These are phyloP conservation scores for Agriopis leucophaearia DNA, from an alignment of 2,888 invertebrate species.

Conservation along the genomic window DNA sequence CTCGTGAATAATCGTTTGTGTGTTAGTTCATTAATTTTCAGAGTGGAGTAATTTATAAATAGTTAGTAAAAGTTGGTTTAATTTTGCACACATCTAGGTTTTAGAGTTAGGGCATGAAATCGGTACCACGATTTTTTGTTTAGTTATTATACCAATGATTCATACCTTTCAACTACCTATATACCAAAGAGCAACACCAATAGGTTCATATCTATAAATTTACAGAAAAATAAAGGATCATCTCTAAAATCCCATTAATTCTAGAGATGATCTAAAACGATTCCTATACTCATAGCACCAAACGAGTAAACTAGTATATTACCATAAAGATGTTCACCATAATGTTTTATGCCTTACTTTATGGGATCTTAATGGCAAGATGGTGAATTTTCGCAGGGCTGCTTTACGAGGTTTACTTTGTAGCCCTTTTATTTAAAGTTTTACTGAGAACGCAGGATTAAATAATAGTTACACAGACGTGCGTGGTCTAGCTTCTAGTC, in stretches of 20 bases:
- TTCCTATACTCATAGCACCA: constrained; percentile 44
- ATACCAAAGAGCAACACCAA: neutral
- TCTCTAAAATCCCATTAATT: constrained; percentile 1
- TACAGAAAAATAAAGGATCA: neutral
- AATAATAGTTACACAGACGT: neutral
- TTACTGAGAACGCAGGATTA: neutral
- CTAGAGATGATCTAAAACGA: constrained; percentile 26
- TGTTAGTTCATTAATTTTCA: constrained; percentile 37
- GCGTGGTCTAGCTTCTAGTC: neutral
- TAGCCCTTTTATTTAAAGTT: constrained; percentile 14
- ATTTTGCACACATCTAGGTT: neutral
- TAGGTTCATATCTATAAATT: neutral
- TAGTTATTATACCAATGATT: no score
- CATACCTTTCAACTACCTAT: neutral
- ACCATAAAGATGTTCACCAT: constrained; percentile 50
- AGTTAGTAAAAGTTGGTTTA: neutral
- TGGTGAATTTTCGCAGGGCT: constrained; percentile 44
- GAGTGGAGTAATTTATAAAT: constrained; percentile 20
- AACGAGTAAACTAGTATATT: constrained; percentile 46
- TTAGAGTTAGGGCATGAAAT: neutral
- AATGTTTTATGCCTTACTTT: constrained; percentile 54
- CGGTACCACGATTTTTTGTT: no score
- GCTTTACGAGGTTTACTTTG: constrained; percentile 49
- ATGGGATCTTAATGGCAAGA: constrained; percentile 54
- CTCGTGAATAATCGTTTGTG: constrained; percentile 42